phyloP scores from a whole-genome alignment of 1,140 invertebrate genomes.

The Pseudomyrmex flavicornis region DNA sequence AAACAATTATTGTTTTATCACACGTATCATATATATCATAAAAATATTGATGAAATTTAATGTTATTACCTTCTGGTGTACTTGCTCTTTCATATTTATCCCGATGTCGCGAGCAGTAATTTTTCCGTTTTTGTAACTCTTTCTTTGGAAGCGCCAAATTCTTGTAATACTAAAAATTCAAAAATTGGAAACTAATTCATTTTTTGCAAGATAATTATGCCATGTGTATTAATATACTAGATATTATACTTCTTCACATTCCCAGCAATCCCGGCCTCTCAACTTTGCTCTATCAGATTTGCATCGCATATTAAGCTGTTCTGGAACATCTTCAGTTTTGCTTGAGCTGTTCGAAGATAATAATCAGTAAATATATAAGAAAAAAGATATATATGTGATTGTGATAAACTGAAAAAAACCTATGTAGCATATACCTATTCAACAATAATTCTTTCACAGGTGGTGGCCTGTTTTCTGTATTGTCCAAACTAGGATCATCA shows the following conservation, averaged over 20 bases:
- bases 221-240: slow-evolving; percentile 19
- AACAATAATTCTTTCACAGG: slow-evolving; percentile 63
- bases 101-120: slow-evolving; percentile 84
- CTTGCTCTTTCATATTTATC: slow-evolving; percentile 77
- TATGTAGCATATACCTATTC: slow-evolving; percentile 65
- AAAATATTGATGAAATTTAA: neutral
- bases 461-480: slow-evolving; percentile 61
- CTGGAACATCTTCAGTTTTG: slow-evolving; percentile 63
- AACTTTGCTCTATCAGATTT: slow-evolving; percentile 80
- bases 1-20: slow-evolving; percentile 50
- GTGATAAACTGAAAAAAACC: slow-evolving; percentile 51
- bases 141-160: slow-evolving; percentile 76
- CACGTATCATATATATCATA: slow-evolving; percentile 8
- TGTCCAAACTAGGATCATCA: neutral
- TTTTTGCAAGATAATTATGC: slow-evolving; percentile 29
- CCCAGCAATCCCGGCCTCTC: slow-evolving; percentile 80
- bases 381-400: neutral
- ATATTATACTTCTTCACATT: slow-evolving; percentile 80
- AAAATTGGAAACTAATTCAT: neutral
- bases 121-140: slow-evolving; percentile 79
- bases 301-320: slow-evolving; percentile 45
- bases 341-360: slow-evolving; percentile 65
- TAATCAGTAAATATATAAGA: slow-evolving; percentile 4
- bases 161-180: slow-evolving; percentile 82
- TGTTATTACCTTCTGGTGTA: slow-evolving; percentile 81